Evolutionary conservation across 2,797 vertebrate genomes (phyloP), one percentile per base, ranked within the genome.

Genomic region (Loriculus beryllinus): DNA sequence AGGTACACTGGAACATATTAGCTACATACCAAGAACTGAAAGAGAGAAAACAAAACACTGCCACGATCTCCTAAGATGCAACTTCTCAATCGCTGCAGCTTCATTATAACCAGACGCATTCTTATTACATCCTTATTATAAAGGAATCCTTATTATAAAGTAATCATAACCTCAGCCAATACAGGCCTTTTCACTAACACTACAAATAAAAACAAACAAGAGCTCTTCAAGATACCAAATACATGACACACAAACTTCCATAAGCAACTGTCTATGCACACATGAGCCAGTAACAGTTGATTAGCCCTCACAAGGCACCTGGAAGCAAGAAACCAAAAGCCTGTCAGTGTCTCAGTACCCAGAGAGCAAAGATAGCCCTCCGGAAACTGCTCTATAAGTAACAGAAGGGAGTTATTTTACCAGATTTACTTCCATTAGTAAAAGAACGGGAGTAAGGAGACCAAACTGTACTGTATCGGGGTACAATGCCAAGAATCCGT

Each of bases 371-470:
- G 5, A 12, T 0, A 3, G 3, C 6, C 3, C 19, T 9, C 15
- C 12, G 28, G 11, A 37, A 69, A 68, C 19, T 0, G 2, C 17
- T 31, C 33, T 23, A 1, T 13, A 42, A 35, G 16, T 15, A 47
- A 29, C 10, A 25, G 4, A 29, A 14, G 0, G 2, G 21, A 0
- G 2, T 29, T 22, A 23, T 6, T 37, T 21, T 26, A 25, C 18
- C 4, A 0, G 0, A 13, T 3, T 3, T 39, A n/a, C 26, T 8
- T 7, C 8, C 33, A 1, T 0, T 3, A 26, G 7, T 1, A 14
- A 19, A 23, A 25, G 4, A 39, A 72, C 0, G 0, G 7, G 7
- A 14, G 3, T 0, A 29, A 43, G 0, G 52, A 17, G 7, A 1
- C 8, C 2, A 18, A 7, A 10, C 4, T 4, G 29, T 0, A 3